Percentiles rank a stretch among this genome's conserved stretches.
phyloP scores from a whole-genome alignment of 2,113 vertebrate genomes.

The Varanus komodoensis region DNA sequence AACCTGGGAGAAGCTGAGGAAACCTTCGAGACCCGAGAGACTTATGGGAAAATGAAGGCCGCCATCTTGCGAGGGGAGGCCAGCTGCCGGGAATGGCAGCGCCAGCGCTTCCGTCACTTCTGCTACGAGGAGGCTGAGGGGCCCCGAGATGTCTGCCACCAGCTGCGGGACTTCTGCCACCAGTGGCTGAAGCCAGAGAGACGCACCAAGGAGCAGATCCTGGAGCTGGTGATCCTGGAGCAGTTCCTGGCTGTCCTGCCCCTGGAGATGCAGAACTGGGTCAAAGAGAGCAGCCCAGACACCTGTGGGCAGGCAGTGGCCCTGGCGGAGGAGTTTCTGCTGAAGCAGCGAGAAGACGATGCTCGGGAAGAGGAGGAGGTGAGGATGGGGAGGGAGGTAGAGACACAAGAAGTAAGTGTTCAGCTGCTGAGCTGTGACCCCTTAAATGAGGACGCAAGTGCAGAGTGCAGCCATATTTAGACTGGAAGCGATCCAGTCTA shows the following conservation, averaged over 20 bases:
- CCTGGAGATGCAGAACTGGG: neutral
- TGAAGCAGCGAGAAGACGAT: neutral
- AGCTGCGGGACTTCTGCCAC: constrained; percentile 9
- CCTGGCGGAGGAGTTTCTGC: constrained; percentile 15
- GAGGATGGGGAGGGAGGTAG: neutral
- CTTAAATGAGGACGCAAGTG: too few relatives aligned
- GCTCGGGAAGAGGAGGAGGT: neutral
- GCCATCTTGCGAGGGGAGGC: constrained; percentile 8
- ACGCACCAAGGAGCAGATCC: neutral
- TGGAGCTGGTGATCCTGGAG: too few relatives aligned
- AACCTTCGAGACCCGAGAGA: neutral
- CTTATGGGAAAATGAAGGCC: neutral
- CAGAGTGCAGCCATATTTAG: too few relatives aligned
- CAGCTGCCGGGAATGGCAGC: constrained; percentile 3
- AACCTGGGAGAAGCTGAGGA: neutral
- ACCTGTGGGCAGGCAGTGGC: constrained; percentile 5
- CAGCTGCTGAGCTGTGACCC: too few relatives aligned
- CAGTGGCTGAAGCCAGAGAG: constrained; percentile 10
- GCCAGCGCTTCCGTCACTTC: neutral
- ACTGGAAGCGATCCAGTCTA: too few relatives aligned
- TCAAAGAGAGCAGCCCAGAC: neutral
- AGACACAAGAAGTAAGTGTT: neutral
- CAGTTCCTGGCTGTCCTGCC: neutral
- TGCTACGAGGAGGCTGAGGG: constrained; percentile 12
- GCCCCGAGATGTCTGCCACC: neutral